These are phyloP conservation scores for Argyresthia albistria DNA, from an alignment of 2,888 invertebrate genomes.

Conservation along the genomic window DNA sequence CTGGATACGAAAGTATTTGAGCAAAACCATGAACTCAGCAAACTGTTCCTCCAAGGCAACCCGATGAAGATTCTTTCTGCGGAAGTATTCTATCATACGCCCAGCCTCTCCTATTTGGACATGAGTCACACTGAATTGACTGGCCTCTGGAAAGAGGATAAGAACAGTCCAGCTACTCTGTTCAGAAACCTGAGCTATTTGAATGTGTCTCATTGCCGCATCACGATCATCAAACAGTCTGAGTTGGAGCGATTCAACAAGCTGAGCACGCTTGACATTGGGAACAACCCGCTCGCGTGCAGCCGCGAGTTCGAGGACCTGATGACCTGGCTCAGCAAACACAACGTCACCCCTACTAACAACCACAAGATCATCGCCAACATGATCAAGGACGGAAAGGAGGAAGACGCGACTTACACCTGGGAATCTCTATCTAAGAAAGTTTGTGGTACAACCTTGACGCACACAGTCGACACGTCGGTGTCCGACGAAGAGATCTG, in stretches of 20 bases:
- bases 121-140: conserved; percentile 78
- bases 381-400: conserved; percentile 43
- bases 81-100: conserved; percentile 76
- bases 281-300: conserved; percentile 79
- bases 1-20: conserved; percentile 76
- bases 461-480: conserved; percentile 22
- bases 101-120: conserved; percentile 76
- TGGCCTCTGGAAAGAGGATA: conserved; percentile 75
- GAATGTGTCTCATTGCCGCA: conserved; percentile 74
- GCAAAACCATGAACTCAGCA: conserved; percentile 76
- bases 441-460: conserved; percentile 51
- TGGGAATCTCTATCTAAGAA: conserved; percentile 63
- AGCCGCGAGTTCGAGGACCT: conserved; percentile 77
- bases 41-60: conserved; percentile 81
- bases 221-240: conserved; percentile 67
- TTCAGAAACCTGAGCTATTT: conserved; percentile 70
- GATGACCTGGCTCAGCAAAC: conserved; percentile 74
- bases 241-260: conserved; percentile 73
- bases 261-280: conserved; percentile 73
- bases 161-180: conserved; percentile 49
- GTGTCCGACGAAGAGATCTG: conserved; percentile 62
- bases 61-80: conserved; percentile 77
- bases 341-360: conserved; percentile 69
- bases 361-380: conserved; percentile 49
- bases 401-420: conserved; percentile 45